Conservation (phyloP, 2,113 vertebrate species). For the Chelonoidis abingdonii region DNA sequence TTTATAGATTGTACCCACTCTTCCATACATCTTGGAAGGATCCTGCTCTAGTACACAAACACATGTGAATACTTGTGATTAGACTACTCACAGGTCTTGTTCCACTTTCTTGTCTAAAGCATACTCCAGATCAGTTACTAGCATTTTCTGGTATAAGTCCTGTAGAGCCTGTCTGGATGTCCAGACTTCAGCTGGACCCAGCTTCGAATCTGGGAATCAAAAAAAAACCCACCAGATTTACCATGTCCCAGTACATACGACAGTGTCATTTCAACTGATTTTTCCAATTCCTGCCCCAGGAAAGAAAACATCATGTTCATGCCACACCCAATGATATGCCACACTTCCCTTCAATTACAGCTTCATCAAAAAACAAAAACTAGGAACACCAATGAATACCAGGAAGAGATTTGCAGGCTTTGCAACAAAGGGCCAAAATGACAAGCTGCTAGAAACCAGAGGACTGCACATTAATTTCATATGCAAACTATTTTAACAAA, state of each 20-base stretch:
- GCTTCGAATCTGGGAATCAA: slow-evolving; percentile 89
- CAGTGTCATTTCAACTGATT: neutral
- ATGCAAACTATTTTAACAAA: neutral
- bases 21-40: neutral
- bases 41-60: slow-evolving; percentile 25
- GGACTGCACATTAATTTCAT: neutral
- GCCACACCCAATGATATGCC: neutral
- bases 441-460: neutral
- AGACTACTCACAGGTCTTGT: slow-evolving; percentile 95
- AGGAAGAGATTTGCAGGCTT: neutral
- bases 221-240: neutral
- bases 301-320: neutral
- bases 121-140: slow-evolving; percentile 98
- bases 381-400: neutral
- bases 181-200: slow-evolving; percentile 98
- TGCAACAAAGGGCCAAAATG: neutral
- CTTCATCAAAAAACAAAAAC: neutral
- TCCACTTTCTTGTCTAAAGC: slow-evolving; percentile 99
- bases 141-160: slow-evolving; percentile 99
- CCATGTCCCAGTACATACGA: neutral
- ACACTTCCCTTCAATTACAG: neutral
- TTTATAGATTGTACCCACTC: neutral
- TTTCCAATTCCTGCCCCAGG: neutral
- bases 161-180: slow-evolving; percentile 97
- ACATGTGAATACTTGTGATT: neutral